Evolutionary conservation across 1,140 invertebrate species (phyloP).

Genomic region (roundworm (Caenorhabditis elegans)): DNA sequence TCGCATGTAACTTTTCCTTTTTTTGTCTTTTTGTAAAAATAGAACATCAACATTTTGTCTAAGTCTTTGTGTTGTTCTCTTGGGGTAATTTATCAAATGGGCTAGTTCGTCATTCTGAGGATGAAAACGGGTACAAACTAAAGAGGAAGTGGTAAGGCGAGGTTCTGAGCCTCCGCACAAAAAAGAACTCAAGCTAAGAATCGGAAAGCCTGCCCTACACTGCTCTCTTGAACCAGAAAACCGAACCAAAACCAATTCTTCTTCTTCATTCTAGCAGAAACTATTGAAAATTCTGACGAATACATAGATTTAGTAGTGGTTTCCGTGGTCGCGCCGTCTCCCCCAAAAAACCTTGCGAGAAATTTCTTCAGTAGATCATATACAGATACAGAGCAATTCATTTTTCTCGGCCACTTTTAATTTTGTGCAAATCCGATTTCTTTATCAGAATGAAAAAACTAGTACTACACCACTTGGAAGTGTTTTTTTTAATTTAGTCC

Average conservation of each 20-base stretch:
- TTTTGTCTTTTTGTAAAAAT: neutral
- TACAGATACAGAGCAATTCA: too few species aligned
- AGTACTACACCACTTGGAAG: too few species aligned
- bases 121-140: neutral
- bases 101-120: neutral
- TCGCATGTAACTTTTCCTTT: too few species aligned
- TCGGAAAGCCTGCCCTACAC: neutral
- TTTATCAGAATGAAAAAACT: too few species aligned
- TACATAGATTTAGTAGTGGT: conserved; percentile 25
- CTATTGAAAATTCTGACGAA: conserved; percentile 32
- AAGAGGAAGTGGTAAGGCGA: neutral
- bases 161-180: neutral
- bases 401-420: too few species aligned
- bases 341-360: neutral
- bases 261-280: conserved; percentile 33
- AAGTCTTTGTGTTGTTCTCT: neutral
- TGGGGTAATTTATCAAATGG: conserved; percentile 16
- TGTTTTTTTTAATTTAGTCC: too few species aligned
- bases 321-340: neutral
- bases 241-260: conserved; percentile 7
- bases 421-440: too few species aligned
- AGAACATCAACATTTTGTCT: too few species aligned
- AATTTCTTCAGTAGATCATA: neutral
- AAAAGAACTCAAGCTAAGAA: conserved; percentile 1
- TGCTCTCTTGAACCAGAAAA: neutral